A percentile compares a stretch with the other conserved stretches of the same genome.
phyloP scores from a whole-genome alignment of 2,888 invertebrate genomes.

The Lingula anatina region DNA sequence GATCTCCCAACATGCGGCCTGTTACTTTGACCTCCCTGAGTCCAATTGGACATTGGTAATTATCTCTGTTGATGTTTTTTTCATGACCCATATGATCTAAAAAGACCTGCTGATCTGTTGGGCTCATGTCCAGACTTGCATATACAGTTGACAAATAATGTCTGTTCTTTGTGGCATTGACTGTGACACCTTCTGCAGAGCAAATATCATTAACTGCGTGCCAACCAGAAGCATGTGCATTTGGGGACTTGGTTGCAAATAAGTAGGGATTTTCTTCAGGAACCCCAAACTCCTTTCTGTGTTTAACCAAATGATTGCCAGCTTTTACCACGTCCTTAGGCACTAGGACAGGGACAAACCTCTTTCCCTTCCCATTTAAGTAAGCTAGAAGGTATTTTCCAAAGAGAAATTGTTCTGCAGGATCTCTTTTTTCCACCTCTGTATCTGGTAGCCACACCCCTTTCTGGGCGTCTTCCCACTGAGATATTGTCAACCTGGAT shows the following conservation, averaged over 20 bases:
- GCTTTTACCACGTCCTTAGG: conserved; percentile 8
- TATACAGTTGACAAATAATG: conserved; percentile 16
- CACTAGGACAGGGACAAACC: conserved; percentile 11
- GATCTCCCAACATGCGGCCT: no score
- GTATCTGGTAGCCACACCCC: conserved; percentile 7
- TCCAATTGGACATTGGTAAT: no score
- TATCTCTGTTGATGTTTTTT: no score
- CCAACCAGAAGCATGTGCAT: conserved; percentile 12
- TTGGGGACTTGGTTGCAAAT: conserved; percentile 12
- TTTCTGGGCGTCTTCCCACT: conserved; percentile 12
- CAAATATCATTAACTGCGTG: conserved; percentile 14
- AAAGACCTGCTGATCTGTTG: no score
- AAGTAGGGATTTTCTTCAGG: conserved; percentile 8
- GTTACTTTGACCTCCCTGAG: no score
- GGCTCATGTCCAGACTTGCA: conserved; percentile 16
- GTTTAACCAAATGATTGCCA: conserved; percentile 2
- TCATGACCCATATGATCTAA: no score
- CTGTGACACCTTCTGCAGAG: conserved; percentile 4
- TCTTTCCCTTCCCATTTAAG: conserved; percentile 11
- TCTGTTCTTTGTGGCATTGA: no score
- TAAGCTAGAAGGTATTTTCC: conserved; percentile 10
- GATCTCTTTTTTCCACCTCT: conserved; percentile 7
- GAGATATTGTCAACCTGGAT: no score
- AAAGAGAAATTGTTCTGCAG: conserved; percentile 6
- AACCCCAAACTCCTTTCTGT: conserved; percentile 8